Base-by-base conservation (phyloP, 2,797 vertebrate species). In the Enteromius fasciolatus region DNA sequence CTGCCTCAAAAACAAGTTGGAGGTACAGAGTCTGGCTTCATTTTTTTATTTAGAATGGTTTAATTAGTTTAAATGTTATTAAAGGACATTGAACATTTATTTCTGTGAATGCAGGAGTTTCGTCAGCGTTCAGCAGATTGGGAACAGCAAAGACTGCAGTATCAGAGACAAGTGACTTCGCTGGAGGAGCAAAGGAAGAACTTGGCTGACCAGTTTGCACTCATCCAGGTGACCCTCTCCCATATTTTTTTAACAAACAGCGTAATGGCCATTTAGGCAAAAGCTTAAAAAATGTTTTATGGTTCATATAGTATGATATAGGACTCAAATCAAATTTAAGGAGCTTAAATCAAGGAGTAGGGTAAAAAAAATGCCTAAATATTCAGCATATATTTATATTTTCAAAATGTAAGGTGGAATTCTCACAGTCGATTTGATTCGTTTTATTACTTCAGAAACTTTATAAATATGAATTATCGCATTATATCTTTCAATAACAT, bases 181-280 rank as follows among this genome's bases (percentile, higher is more conserved):
- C 89, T 98, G 90, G 96, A 98, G 89, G 93, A 93, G 1, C 96
- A 97, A 88, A 96, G 96, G 88, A 96, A 94, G 87, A 94, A 90
- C 33, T 91, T 98, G 87, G 93, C 92, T 12, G 95, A 97, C 78
- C 95, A 98, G 83, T 94, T 94, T 15, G 91, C 94, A 75, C 90
- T 92, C 14, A 85, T 95, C 77, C 97, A 97, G 93, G 97, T 98
- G 59, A 25, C 59, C 12, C 52, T 23, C 52, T 57, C 20, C 9
- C 8, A n/a, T 3, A n/a, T 57, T 57, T 54, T 54, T 54, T n/a
- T 8, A 20, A n/a, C 3, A 9, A 4, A 57, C 52, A 57, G 52
- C n/a, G 52, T 10, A 54, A 52, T 52, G 50, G 18, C 7, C 18
- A 18, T 20, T 52, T 52, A 20, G 7, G 20, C 6, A 52, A 52